Evolutionary conservation across 2,888 invertebrate species (phyloP).

Genomic region (Cantharis lateralis): DNA sequence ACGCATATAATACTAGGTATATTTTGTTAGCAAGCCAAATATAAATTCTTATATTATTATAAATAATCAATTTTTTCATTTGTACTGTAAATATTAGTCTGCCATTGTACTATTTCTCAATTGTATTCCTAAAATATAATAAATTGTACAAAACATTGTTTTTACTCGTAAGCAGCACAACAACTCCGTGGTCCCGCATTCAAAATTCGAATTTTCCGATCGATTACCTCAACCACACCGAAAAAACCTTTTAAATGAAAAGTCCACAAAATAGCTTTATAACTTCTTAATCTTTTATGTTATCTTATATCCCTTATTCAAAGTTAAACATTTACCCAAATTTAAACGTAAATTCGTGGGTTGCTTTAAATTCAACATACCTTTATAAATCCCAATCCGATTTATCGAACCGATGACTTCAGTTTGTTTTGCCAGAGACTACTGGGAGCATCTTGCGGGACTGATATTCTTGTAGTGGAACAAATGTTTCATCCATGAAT

Average conservation of each 20-base stretch:
- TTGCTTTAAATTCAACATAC: constrained; percentile 20
- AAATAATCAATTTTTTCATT: constrained; percentile 5
- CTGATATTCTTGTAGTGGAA: constrained; percentile 19
- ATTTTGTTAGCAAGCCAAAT: constrained; percentile 1
- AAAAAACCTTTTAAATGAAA: constrained; percentile 1
- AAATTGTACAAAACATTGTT: not conserved
- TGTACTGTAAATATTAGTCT: not conserved
- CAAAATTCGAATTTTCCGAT: not conserved
- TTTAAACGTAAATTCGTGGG: constrained; percentile 17
- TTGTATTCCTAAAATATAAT: not conserved
- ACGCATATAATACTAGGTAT: not conserved
- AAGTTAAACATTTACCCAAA: constrained; percentile 29
- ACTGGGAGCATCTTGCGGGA: constrained; percentile 22
- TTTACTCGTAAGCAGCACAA: not conserved
- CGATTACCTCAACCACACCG: not conserved
- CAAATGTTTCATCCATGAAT: constrained; percentile 24
- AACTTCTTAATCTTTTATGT: constrained; percentile 9
- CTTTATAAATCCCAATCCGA: constrained; percentile 47
- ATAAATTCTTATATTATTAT: not conserved
- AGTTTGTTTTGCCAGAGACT: constrained; percentile 45
- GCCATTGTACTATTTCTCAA: not conserved
- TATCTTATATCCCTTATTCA: constrained; percentile 23
- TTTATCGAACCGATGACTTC: constrained; percentile 47
- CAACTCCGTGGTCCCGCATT: not conserved
- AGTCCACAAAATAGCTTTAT: constrained; percentile 18